These are phyloP conservation scores for Helobdella robusta DNA, from an alignment of 2,888 invertebrate genomes.

Conservation along the genomic window DNA sequence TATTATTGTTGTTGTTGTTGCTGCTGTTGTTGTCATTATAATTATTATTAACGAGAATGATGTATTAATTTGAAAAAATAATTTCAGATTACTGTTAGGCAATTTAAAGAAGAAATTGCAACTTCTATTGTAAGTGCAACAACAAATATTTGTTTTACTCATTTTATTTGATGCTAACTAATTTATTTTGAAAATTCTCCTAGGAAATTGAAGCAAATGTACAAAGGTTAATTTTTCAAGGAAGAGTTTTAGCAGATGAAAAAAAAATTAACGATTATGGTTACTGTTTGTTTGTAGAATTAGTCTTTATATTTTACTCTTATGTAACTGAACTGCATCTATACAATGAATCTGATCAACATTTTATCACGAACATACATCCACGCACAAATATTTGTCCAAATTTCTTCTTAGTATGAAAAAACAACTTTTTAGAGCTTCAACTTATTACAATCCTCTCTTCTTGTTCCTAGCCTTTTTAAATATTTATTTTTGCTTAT, in stretches of 20 bases:
- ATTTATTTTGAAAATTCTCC: slow-evolving; percentile 19
- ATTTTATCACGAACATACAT: no score
- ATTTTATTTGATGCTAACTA: background rate
- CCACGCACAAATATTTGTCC: background rate
- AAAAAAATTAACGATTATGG: slow-evolving; percentile 72
- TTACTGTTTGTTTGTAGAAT: slow-evolving; percentile 32
- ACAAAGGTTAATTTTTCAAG: slow-evolving; percentile 85
- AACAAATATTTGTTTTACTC: slow-evolving; percentile 3
- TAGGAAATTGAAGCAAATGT: slow-evolving; percentile 63
- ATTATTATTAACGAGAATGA: no score
- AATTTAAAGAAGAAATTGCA: slow-evolving; percentile 48
- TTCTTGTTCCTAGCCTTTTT: no score
- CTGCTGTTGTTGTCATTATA: no score
- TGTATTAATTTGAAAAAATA: no score
- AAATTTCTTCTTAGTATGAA: background rate
- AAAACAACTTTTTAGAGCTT: background rate
- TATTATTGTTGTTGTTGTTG: no score
- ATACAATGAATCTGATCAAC: no score
- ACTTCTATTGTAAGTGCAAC: slow-evolving; percentile 55
- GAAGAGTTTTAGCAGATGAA: slow-evolving; percentile 81
- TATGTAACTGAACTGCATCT: no score
- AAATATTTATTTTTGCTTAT: no score
- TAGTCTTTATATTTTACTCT: no score
- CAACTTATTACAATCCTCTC: no score
- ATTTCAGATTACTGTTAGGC: slow-evolving; percentile 44